Conservation (phyloP, 2,888 invertebrate species). For the Formica aserva region DNA sequence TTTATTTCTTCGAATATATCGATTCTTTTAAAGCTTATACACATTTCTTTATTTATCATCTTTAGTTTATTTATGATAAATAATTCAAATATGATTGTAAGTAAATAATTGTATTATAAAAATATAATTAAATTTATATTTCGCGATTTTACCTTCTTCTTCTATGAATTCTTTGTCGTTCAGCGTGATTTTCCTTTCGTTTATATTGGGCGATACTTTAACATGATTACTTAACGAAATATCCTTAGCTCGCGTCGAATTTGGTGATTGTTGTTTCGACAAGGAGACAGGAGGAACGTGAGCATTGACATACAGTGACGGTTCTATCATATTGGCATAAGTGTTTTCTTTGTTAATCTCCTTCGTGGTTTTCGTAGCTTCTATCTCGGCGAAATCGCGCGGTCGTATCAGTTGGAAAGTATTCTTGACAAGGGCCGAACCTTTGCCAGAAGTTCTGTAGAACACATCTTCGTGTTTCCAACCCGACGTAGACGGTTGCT, state of each 20-base stretch:
- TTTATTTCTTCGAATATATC: neutral
- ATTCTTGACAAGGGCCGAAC: slow-evolving; percentile 79
- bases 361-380: slow-evolving; percentile 77
- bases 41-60: neutral
- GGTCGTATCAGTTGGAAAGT: slow-evolving; percentile 87
- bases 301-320: slow-evolving; percentile 80
- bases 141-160: slow-evolving; percentile 65
- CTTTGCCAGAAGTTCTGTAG: slow-evolving; percentile 75
- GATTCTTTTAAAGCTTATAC: neutral
- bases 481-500: slow-evolving; percentile 70
- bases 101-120: neutral
- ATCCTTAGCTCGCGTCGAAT: slow-evolving; percentile 26
- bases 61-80: neutral
- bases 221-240: slow-evolving; percentile 25
- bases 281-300: slow-evolving; percentile 65
- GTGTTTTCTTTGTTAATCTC: slow-evolving; percentile 78
- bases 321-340: slow-evolving; percentile 86
- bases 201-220: neutral
- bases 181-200: slow-evolving; percentile 21
- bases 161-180: slow-evolving; percentile 58
- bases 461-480: slow-evolving; percentile 77
- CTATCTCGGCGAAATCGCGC: slow-evolving; percentile 87
- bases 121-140: neutral
- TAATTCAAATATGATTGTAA: neutral
- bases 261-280: slow-evolving; percentile 50